Conservation (phyloP, 2,888 invertebrate genomes). For the Hydraecia micacea region DNA sequence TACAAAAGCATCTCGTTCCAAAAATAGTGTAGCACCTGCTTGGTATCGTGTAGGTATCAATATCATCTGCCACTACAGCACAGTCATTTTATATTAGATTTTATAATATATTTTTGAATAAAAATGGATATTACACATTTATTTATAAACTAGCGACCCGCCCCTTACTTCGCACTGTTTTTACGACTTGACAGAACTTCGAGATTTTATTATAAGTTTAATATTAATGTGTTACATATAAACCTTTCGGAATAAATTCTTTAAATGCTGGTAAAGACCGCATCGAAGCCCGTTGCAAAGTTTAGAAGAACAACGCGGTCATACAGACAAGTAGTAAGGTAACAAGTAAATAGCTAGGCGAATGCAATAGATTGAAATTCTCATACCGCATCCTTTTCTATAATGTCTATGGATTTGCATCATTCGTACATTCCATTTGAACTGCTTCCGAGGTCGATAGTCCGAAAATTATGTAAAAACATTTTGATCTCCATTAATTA, state of each 20-base stretch:
- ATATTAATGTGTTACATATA: neutral
- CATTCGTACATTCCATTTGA: neutral
- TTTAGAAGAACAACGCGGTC: neutral
- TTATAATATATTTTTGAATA: neutral
- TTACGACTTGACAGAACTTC: neutral
- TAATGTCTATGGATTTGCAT: neutral
- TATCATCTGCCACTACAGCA: slow-evolving; percentile 3
- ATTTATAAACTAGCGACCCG: neutral
- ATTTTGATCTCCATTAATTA: neutral
- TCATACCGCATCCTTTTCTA: neutral
- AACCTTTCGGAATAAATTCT: too few relatives aligned
- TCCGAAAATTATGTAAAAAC: slow-evolving; percentile 21
- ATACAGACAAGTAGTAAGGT: neutral
- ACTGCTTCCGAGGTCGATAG: neutral
- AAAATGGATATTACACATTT: neutral
- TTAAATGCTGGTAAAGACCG: neutral
- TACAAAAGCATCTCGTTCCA: slow-evolving; percentile 40
- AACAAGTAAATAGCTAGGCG: neutral
- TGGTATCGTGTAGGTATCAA: slow-evolving; percentile 41
- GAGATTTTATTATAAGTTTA: neutral
- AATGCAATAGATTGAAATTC: neutral
- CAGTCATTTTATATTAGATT: neutral
- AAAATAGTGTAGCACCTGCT: slow-evolving; percentile 56
- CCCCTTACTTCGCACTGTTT: neutral
- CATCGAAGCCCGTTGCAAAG: neutral